phyloP scores from a whole-genome alignment of 2,797 vertebrate species.

The Sebastes cheni region DNA sequence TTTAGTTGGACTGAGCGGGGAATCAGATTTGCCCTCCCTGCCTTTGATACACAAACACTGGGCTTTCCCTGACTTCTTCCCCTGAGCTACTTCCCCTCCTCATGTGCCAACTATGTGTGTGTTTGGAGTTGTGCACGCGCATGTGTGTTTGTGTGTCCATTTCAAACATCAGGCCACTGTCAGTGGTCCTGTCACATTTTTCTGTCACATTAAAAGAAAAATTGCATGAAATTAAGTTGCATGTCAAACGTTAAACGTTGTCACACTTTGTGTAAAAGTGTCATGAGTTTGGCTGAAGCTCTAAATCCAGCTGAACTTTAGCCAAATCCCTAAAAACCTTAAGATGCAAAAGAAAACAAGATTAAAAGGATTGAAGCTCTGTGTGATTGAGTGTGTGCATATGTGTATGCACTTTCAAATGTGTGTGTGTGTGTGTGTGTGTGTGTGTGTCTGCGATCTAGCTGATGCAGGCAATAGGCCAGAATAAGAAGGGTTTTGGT shows the following conservation, averaged over 20 bases:
- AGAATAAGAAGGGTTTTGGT: not conserved
- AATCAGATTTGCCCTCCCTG: conserved; percentile 70
- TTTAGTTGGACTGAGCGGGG: conserved; percentile 73
- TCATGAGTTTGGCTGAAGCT: conserved; percentile 1
- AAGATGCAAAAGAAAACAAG: conserved; percentile 56
- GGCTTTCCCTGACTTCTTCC: conserved; percentile 74
- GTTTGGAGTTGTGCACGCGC: not conserved
- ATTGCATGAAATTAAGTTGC: not conserved
- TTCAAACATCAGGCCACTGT: conserved; percentile 2
- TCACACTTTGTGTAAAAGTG: conserved; percentile 1
- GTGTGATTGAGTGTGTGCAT: conserved; percentile 39
- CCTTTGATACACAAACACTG: conserved; percentile 77
- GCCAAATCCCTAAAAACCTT: conserved; percentile 20
- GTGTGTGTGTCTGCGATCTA: not conserved
- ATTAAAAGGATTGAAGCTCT: conserved; percentile 42
- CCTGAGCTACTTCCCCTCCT: conserved; percentile 66
- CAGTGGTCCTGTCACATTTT: not conserved
- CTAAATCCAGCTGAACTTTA: conserved; percentile 8
- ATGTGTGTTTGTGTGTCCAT: not conserved
- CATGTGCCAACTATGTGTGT: conserved; percentile 47
- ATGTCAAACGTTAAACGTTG: conserved; percentile 2
- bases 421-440: not conserved
- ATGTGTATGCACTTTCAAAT: too few species aligned
- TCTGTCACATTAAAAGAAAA: conserved; percentile 3
- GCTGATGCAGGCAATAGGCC: too few species aligned